phyloP scores from a whole-genome alignment of 2,113 vertebrate genomes.

The Varanus salvator region DNA sequence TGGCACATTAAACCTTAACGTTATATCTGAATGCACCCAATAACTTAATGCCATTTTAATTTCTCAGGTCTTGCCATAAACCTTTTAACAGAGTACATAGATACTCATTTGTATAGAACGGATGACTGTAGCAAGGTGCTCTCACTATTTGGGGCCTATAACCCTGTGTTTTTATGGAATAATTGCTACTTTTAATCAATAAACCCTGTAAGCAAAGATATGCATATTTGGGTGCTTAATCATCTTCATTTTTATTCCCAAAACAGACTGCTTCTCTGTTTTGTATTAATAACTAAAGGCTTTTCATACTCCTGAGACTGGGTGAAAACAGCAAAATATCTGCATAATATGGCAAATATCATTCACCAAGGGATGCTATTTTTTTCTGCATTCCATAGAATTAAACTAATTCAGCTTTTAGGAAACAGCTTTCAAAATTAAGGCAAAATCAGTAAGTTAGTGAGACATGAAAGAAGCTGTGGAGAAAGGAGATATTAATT shows the following conservation, averaged over 20 bases:
- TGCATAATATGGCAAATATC: background rate
- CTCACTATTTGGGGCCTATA: background rate
- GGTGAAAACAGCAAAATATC: background rate
- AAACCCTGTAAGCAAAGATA: background rate
- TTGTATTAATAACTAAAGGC: constrained; percentile 7
- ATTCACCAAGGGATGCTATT: background rate
- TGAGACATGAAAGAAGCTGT: background rate
- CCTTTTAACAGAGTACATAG: background rate
- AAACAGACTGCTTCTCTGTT: background rate
- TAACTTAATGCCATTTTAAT: background rate
- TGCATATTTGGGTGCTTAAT: background rate
- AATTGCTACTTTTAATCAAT: background rate
- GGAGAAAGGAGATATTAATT: background rate
- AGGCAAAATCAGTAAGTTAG: background rate
- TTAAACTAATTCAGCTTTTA: background rate
- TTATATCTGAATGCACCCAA: background rate
- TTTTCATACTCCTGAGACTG: background rate
- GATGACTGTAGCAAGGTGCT: background rate
- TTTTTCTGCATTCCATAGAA: background rate
- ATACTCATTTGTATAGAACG: background rate
- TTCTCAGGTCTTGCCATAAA: background rate
- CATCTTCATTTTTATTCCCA: background rate
- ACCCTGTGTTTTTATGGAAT: background rate
- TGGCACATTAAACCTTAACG: background rate
- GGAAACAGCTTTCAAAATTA: background rate